These are phyloP conservation scores for Prunella himalayana DNA, from an alignment of 2,113 vertebrate species.

Conservation along the genomic window DNA sequence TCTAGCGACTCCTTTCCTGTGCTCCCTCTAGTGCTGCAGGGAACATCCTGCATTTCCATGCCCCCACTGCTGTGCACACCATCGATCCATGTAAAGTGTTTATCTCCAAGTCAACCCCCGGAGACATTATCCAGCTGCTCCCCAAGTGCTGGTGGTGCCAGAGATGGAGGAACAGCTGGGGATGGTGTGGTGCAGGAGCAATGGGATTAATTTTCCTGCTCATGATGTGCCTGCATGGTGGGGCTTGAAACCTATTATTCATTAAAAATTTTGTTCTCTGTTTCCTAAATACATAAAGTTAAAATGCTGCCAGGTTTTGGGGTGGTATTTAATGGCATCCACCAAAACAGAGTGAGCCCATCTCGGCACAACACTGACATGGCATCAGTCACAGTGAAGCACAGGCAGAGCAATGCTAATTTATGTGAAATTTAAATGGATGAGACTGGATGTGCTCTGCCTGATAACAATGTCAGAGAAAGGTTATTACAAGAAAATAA, in stretches of 20 bases:
- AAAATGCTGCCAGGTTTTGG: background rate
- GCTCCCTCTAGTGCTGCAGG: background rate
- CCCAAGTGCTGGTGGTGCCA: background rate
- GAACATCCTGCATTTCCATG: background rate
- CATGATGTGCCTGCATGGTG: fast-evolving
- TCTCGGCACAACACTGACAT: fast-evolving
- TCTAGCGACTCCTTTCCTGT: fast-evolving
- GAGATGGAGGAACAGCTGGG: background rate
- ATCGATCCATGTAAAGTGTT: background rate
- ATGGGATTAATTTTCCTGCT: background rate
- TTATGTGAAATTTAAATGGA: background rate
- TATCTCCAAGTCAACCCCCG: background rate
- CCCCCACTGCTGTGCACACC: fast-evolving
- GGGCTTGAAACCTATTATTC: background rate
- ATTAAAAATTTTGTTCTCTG: background rate
- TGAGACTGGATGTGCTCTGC: background rate
- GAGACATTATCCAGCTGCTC: background rate
- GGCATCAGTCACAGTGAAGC: background rate
- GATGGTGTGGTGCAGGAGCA: fast-evolving
- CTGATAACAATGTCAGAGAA: slow-evolving; percentile 33
- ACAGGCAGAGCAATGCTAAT: background rate
- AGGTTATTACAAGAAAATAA: background rate
- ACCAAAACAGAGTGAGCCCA: background rate
- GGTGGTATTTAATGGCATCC: background rate
- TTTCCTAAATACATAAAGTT: background rate